These are phyloP conservation scores for Stegodyphus mimosarum DNA, from an alignment of 1,140 invertebrate genomes.

Conservation along the genomic window DNA sequence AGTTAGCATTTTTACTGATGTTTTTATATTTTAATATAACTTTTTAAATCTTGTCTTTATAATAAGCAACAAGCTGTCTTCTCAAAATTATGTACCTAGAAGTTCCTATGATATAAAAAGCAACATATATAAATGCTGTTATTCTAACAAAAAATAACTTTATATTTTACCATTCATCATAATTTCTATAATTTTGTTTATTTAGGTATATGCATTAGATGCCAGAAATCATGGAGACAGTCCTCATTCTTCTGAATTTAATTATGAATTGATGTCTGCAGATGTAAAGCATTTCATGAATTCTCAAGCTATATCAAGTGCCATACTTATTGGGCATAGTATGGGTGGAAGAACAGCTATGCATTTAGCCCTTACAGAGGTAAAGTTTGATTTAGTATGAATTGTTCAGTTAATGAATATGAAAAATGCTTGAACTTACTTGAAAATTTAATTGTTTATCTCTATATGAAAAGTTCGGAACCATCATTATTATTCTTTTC, in stretches of 20 bases:
- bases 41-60: too few relatives aligned
- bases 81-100: too few relatives aligned
- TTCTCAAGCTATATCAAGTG: constrained; percentile 74
- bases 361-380: constrained; percentile 79
- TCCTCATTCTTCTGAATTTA: constrained; percentile 78
- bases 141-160: too few relatives aligned
- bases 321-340: constrained; percentile 84
- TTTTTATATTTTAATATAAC: too few relatives aligned
- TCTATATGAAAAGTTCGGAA: too few relatives aligned
- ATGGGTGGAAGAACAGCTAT: constrained; percentile 91
- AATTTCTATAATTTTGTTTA: background rate
- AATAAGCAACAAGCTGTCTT: background rate
- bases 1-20: too few relatives aligned
- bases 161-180: background rate
- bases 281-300: constrained; percentile 78
- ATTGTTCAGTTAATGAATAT: too few relatives aligned
- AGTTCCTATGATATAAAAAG: too few relatives aligned
- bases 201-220: constrained; percentile 82
- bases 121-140: too few relatives aligned
- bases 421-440: too few relatives aligned
- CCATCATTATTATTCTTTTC: too few relatives aligned
- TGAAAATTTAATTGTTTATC: too few relatives aligned
- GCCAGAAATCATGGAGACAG: constrained; percentile 93
- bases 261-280: constrained; percentile 77
- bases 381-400: constrained; percentile 61